A percentile compares a stretch with the other conserved stretches of the same genome.
phyloP scores from a whole-genome alignment of 2,888 invertebrate genomes.

The Limnephilus auricula region DNA sequence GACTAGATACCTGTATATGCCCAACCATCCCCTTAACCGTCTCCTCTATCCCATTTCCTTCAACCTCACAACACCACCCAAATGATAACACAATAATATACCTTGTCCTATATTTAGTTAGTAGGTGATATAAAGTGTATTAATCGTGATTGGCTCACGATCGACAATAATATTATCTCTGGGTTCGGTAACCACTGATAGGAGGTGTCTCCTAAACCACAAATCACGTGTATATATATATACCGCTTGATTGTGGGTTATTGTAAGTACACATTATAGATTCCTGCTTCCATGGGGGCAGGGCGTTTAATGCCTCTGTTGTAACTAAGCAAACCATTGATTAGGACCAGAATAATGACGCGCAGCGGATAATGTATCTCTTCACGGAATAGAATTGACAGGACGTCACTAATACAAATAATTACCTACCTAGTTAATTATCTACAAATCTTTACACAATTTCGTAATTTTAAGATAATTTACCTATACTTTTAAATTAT shows the following conservation, averaged over 20 bases:
- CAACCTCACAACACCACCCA: too few relatives aligned
- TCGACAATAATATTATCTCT: not conserved
- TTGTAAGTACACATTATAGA: not conserved
- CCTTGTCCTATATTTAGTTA: not conserved
- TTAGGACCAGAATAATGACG: not conserved
- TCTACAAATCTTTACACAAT: too few relatives aligned
- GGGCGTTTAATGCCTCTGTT: not conserved
- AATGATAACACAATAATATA: not conserved
- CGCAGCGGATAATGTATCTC: not conserved
- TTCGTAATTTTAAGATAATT: too few relatives aligned
- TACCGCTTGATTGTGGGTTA: slow-evolving; percentile 16
- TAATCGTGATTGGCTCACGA: not conserved
- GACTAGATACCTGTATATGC: too few relatives aligned
- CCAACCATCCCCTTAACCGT: too few relatives aligned
- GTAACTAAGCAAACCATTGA: not conserved
- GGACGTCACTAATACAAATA: not conserved
- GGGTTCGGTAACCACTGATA: not conserved
- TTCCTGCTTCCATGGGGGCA: not conserved
- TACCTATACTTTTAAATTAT: too few relatives aligned
- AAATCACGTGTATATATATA: slow-evolving; percentile 14
- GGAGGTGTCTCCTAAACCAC: not conserved
- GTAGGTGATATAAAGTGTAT: not conserved
- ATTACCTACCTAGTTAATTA: too few relatives aligned
- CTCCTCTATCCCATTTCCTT: too few relatives aligned
- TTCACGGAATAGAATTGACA: not conserved